phyloP scores from a whole-genome alignment of 2,888 invertebrate species.

The Chrysolina oricalcia region DNA sequence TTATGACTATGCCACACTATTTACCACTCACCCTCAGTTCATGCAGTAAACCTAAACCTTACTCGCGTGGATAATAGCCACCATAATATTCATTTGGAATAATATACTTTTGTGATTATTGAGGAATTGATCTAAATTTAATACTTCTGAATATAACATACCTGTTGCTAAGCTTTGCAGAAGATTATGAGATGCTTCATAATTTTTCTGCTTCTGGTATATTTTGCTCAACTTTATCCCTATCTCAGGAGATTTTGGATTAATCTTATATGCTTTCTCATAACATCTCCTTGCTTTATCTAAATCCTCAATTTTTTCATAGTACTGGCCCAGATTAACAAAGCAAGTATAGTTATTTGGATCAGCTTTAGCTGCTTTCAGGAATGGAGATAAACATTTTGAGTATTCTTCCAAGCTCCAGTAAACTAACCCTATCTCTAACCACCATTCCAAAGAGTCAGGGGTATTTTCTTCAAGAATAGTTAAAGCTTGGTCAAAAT shows the following conservation, averaged over 20 bases:
- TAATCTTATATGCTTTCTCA: slow-evolving; percentile 86
- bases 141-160: slow-evolving; percentile 35
- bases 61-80: no score
- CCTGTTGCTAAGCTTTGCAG: slow-evolving; percentile 73
- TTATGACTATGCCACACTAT: no score
- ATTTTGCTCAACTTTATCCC: slow-evolving; percentile 84
- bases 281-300: slow-evolving; percentile 87
- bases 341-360: slow-evolving; percentile 85
- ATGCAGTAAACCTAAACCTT: no score
- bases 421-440: slow-evolving; percentile 77
- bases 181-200: slow-evolving; percentile 78
- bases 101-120: no score
- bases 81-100: no score
- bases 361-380: slow-evolving; percentile 83
- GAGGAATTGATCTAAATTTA: background rate
- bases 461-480: slow-evolving; percentile 70
- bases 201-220: slow-evolving; percentile 80
- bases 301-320: slow-evolving; percentile 78
- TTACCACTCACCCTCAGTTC: no score
- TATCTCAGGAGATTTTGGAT: slow-evolving; percentile 79
- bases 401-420: slow-evolving; percentile 76
- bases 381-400: slow-evolving; percentile 77
- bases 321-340: slow-evolving; percentile 84
- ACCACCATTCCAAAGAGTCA: slow-evolving; percentile 74
- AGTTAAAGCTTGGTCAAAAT: slow-evolving; percentile 74